phyloP scores from a whole-genome alignment of 2,797 vertebrate species.

The Aratinga solstitialis region DNA sequence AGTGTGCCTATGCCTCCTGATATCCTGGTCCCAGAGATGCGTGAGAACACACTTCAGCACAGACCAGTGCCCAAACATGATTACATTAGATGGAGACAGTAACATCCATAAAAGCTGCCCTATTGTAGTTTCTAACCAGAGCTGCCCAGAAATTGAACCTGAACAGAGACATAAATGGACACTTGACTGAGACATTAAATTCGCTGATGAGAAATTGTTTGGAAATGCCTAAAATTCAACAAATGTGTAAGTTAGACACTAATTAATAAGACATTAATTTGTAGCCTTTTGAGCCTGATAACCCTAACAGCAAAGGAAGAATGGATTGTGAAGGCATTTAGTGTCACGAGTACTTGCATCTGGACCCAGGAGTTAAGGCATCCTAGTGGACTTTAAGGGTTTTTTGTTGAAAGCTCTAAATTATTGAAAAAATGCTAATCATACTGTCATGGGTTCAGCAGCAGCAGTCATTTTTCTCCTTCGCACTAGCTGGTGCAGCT shows the following conservation, averaged over 20 bases:
- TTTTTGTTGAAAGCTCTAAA: not conserved
- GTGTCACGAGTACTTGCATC: not conserved
- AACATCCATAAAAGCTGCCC: not conserved
- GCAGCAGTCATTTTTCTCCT: no score
- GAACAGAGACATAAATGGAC: not conserved
- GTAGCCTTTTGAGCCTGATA: not conserved
- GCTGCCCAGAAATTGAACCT: not conserved
- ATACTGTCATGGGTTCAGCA: not conserved
- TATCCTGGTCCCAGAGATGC: not conserved
- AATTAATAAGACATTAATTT: not conserved
- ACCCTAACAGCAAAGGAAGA: not conserved
- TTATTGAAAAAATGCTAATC: not conserved
- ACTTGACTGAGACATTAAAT: not conserved
- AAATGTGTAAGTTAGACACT: not conserved
- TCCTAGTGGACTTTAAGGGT: not conserved
- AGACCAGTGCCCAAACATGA: not conserved
- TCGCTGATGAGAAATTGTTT: not conserved
- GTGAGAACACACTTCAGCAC: not conserved
- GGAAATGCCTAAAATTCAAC: not conserved
- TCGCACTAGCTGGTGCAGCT: no score
- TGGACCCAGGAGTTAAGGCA: not conserved
- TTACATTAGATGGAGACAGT: not conserved
- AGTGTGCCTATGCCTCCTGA: not conserved
- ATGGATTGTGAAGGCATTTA: not conserved
- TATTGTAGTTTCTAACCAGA: not conserved